Evolutionary conservation across 2,888 invertebrate species (phyloP).

Genomic region (Agriotes lineatus): DNA sequence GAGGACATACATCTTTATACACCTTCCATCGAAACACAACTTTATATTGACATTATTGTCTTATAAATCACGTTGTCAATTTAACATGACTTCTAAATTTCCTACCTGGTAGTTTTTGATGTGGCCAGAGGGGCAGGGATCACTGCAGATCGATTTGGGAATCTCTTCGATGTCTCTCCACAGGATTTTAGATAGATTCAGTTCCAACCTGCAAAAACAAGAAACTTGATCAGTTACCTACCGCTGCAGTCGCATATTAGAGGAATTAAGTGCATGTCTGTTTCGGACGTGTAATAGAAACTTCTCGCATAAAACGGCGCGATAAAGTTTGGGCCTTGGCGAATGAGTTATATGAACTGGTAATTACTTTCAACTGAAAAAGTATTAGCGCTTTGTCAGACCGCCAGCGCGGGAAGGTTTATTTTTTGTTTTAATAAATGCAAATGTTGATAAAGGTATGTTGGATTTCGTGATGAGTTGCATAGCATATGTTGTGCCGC

Average conservation of each 20-base stretch:
- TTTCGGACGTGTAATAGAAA: conserved; percentile 7
- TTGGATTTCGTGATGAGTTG: not conserved
- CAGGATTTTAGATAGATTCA: conserved; percentile 66
- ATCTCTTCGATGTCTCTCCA: conserved; percentile 66
- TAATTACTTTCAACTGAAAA: conserved; percentile 7
- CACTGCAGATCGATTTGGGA: conserved; percentile 73
- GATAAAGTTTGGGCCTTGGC: not conserved
- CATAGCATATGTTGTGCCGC: not conserved
- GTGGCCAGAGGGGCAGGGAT: conserved; percentile 72
- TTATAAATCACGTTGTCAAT: too few relatives aligned
- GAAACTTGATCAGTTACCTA: not conserved
- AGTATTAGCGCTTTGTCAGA: not conserved
- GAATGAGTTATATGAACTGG: conserved; percentile 8
- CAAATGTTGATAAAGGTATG: conserved; percentile 5
- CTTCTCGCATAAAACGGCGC: conserved; percentile 9
- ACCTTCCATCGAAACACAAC: too few relatives aligned
- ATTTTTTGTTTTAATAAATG: conserved; percentile 8
- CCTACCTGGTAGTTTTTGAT: conserved; percentile 70
- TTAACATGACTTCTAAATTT: not conserved
- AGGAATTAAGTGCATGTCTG: not conserved
- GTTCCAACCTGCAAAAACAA: conserved; percentile 60
- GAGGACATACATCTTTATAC: too few relatives aligned
- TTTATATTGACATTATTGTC: too few relatives aligned
- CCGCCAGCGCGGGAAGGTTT: not conserved
- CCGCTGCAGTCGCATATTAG: not conserved